A percentile compares a stretch with the other conserved stretches of the same genome.
Conservation (phyloP, 2,888 invertebrate genomes). For the Lithophane semibrunnea region DNA sequence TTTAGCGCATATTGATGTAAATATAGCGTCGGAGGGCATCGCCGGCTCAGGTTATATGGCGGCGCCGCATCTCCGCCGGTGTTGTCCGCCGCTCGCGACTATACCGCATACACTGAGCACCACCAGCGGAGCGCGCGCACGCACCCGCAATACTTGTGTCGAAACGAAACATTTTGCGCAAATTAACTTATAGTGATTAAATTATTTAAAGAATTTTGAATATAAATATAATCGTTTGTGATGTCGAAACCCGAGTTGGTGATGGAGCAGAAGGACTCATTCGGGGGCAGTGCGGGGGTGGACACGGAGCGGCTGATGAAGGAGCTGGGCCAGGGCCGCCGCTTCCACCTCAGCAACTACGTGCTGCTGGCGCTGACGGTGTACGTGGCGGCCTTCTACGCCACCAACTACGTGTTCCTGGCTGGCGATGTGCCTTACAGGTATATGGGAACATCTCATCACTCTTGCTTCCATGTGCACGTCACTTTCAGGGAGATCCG, state of each 20-base stretch:
- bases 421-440: constrained; percentile 85
- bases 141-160: not conserved
- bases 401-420: constrained; percentile 84
- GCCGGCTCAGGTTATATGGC: constrained; percentile 31
- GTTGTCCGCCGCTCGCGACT: constrained; percentile 27
- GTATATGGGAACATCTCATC: constrained; percentile 61
- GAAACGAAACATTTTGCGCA: constrained; percentile 11
- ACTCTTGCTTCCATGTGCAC: not conserved
- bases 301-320: constrained; percentile 83
- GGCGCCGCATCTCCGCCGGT: constrained; percentile 24
- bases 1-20: constrained; percentile 35
- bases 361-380: constrained; percentile 74
- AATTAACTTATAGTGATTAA: constrained; percentile 8
- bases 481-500: not conserved
- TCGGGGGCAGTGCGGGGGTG: constrained; percentile 66
- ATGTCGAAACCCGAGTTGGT: constrained; percentile 58
- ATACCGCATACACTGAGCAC: constrained; percentile 25
- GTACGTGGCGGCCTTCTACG: constrained; percentile 77
- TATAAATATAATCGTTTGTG: constrained; percentile 23
- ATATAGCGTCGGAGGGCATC: constrained; percentile 32
- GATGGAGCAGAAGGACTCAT: constrained; percentile 30
- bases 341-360: constrained; percentile 82
- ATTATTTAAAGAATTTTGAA: not conserved
- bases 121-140: constrained; percentile 51
- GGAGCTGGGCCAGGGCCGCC: constrained; percentile 82